These are phyloP conservation scores for Phoxinus dragarum DNA, from an alignment of 2,797 vertebrate genomes.

Conservation along the genomic window DNA sequence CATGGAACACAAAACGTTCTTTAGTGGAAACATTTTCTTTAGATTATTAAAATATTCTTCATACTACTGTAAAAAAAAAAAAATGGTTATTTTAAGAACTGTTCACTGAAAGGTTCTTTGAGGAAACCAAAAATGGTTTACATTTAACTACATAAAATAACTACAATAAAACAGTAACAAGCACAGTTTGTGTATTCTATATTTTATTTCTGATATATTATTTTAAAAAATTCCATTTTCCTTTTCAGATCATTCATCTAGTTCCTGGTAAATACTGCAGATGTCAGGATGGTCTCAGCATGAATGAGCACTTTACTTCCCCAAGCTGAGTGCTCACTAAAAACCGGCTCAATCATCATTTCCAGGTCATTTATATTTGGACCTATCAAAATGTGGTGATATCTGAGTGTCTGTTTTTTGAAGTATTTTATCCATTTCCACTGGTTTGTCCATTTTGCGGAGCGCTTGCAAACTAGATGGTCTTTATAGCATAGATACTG, in stretches of 20 bases:
- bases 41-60: neutral
- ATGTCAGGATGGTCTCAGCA: neutral
- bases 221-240: neutral
- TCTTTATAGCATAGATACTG: neutral
- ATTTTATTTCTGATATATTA: neutral
- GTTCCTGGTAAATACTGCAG: neutral
- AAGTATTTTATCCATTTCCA: neutral
- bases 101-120: neutral
- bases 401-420: neutral
- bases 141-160: neutral
- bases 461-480: neutral
- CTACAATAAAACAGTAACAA: neutral
- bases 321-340: neutral
- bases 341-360: neutral
- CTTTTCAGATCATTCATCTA: neutral
- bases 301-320: neutral
- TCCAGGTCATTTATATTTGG: neutral
- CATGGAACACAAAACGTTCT: neutral
- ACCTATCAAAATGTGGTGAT: neutral
- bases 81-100: neutral
- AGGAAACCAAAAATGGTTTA: neutral
- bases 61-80: neutral
- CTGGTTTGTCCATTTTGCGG: neutral
- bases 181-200: neutral
- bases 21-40: neutral